Conservation (phyloP, 2,888 invertebrate genomes). For the Coecobrya sp. region DNA sequence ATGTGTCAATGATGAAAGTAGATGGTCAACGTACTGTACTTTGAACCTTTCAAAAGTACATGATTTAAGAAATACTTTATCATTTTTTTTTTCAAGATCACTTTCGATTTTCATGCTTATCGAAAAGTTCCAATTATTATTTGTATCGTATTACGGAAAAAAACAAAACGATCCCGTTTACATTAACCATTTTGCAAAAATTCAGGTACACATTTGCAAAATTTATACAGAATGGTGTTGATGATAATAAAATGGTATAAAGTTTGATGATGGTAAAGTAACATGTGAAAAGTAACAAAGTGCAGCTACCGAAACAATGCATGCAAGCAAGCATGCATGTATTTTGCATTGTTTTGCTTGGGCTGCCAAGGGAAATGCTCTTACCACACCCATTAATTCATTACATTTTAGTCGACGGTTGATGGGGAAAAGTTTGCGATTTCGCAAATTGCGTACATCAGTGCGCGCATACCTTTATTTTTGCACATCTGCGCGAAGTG, state of each 20-base stretch:
- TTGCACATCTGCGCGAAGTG: not conserved
- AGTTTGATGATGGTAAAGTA: not conserved
- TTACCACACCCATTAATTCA: constrained; percentile 74
- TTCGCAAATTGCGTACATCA: constrained; percentile 39
- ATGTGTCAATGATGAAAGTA: too few species aligned
- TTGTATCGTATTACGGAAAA: not conserved
- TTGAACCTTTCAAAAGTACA: too few species aligned
- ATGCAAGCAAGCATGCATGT: not conserved
- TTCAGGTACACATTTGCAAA: not conserved
- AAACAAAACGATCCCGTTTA: not conserved
- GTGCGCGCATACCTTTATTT: not conserved
- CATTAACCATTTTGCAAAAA: not conserved
- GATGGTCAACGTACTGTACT: too few species aligned
- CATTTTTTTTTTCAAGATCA: not conserved
- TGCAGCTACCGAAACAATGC: constrained; percentile 48
- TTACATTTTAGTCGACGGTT: constrained; percentile 36
- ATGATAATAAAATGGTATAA: not conserved
- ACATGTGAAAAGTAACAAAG: constrained; percentile 3
- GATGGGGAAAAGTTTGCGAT: constrained; percentile 69
- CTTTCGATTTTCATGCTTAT: constrained; percentile 34
- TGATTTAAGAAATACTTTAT: too few species aligned
- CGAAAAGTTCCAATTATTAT: not conserved
- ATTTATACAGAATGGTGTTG: not conserved
- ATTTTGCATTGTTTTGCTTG: constrained; percentile 44
- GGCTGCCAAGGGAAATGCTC: constrained; percentile 69